Percentiles rank a stretch among this genome's conserved stretches.
These are phyloP conservation scores for Sitta carolinensis DNA, from an alignment of 2,797 vertebrate species.

Conservation along the genomic window DNA sequence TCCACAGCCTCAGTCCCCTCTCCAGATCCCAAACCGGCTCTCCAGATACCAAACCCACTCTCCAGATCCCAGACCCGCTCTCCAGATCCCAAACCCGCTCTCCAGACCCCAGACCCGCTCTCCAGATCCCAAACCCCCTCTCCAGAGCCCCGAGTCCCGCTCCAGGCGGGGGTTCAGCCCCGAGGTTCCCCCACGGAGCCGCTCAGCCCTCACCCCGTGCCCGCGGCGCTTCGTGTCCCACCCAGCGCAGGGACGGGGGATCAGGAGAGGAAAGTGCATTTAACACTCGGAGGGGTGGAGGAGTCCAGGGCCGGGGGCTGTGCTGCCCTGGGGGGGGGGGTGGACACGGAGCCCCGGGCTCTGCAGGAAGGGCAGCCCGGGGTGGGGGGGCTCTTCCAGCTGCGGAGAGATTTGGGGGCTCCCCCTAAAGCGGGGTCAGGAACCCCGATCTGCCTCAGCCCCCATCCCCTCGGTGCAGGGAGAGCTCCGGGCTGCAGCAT, in stretches of 20 bases:
- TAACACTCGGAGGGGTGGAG: neutral
- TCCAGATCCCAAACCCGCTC: too few species aligned
- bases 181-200: neutral
- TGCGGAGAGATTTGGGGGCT: neutral
- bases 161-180: neutral
- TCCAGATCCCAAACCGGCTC: too few species aligned
- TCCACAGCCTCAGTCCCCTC: too few species aligned
- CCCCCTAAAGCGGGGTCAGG: neutral
- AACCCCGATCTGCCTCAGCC: neutral
- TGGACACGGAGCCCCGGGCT: neutral
- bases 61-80: too few species aligned
- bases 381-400: neutral
- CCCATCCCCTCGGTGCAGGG: accelerated
- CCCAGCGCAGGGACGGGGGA: too few species aligned
- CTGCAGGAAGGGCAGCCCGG: neutral
- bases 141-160: neutral
- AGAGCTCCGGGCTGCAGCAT: neutral
- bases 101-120: too few species aligned
- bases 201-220: neutral
- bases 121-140: neutral
- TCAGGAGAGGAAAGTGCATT: neutral
- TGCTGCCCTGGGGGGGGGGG: neutral
- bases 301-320: neutral
- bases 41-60: too few species aligned
- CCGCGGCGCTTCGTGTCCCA: too few species aligned